Base-by-base conservation (phyloP, 30 jellyfish, hydroid and myxozoan species). In the Aurelia sp. region DNA sequence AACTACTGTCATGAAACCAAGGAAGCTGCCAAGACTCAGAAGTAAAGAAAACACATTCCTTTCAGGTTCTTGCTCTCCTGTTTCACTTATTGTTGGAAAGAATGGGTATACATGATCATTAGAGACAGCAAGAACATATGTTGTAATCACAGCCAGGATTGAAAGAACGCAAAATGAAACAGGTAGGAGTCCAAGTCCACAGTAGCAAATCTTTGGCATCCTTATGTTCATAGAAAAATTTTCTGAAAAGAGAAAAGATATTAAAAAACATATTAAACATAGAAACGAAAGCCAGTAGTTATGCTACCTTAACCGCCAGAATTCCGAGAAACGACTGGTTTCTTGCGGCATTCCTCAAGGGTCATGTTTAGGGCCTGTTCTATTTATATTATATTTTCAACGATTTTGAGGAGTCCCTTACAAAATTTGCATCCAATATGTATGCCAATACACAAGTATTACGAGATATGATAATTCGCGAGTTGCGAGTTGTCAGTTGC, bases 51-150 rank as follows among this genome's bases (percentile, higher is more conserved):
- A 93, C n/a, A 93, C 73, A 67, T 93, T 93, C 65, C 97, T 68
- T 62, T 93, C 98, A 2, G 98, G 98, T 69, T 93, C 90, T 24
- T 40, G 63, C 59, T 86, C 91, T 15, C 98, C 98, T 24, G 98
- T 93, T 81, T 93, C 93, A 57, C 98, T 93, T 72, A 93, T 93
- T 11, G 97, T 93, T 78, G 98, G 98, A 21, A 93, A 80, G 44
- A 58, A 63, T 41, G 98, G 96, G 58, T 88, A 70, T 0, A 93
- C 96, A 81, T 93, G 93, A 19, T 68, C 76, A 19, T 82, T 60
- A 40, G 92, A 47, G 33, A 93, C 98, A 44, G 98, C 89, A 3
- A 93, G 58, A 0, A 69, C 72, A 74, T 93, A 93, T 4, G 98
- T 87, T 44, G 90, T 87, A 40, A 93, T 82, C 52, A 88, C 85